Base-by-base conservation (phyloP, 2,888 invertebrate genomes). In the Amphimallon solstitiale region DNA sequence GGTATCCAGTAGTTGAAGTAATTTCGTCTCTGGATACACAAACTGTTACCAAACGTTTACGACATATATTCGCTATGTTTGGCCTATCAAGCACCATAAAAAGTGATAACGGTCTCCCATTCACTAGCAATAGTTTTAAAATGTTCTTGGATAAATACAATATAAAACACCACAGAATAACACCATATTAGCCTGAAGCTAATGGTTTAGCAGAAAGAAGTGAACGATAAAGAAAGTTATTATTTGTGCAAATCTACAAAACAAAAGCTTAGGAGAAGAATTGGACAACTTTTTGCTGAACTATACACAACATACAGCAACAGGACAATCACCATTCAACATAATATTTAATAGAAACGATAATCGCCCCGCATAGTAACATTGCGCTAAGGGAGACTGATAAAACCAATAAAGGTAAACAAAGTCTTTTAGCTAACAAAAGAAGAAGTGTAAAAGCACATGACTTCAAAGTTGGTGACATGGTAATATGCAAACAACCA, bases 101-200 rank as follows among this genome's bases (percentile, higher is more conserved):
- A 40, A 60, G 49, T n/a, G n/a, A n/a, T n/a, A n/a, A n/a, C n/a
- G n/a, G n/a, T n/a, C n/a, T n/a, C n/a, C n/a, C n/a, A n/a, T 71
- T 70, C 17, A 66, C 56, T 35, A 43, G 67, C 12, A 40, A 45
- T 23, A 54, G 70, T 7, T 65, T 70, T 21, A 62, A 17, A 56
- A 48, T 62, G 1, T 68, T 45, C 15, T 14, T 63, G 48, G n/a
- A 60, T 12, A 51, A 61, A 9, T 38, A 21, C 4, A 52, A 49
- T 15, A 66, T 71, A 4, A 66, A 70, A 63, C 69, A 71, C 29
- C 34, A 63, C 3, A 38, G 14, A 62, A 45, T 46, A 4, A 38
- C 38, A n/a, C 38, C 38, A 2, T 38, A 38, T 38, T 38, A 12
- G n/a, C 38, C 5, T n/a, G 38, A 38, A 38, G n/a, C n/a, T 38